phyloP scores from a whole-genome alignment of 2,113 vertebrate genomes.

The Eulacestoma nigropectus region DNA sequence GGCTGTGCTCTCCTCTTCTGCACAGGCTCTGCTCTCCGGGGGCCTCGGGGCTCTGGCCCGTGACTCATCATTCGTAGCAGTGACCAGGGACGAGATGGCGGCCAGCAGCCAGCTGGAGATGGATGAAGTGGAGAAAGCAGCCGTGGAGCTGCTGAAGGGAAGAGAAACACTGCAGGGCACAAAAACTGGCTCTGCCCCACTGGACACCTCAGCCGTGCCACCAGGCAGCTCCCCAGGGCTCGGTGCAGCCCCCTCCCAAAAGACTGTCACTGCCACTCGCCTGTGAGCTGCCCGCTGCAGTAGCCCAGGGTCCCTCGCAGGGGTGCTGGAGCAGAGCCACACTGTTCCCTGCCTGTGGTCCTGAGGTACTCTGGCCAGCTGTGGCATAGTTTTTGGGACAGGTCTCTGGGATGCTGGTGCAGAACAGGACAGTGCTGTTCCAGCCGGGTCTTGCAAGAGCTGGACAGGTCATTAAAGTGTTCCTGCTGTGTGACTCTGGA shows the following conservation, averaged over 20 bases:
- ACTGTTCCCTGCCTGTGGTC: not conserved
- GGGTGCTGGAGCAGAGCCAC: not conserved
- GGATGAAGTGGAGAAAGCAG: conserved; percentile 73
- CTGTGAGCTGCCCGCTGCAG: not conserved
- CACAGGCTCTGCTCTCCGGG: conserved; percentile 77
- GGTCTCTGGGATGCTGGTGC: not conserved
- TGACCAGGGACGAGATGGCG: conserved; percentile 75
- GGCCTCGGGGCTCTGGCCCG: conserved; percentile 72
- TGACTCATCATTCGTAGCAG: conserved; percentile 72
- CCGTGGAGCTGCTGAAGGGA: conserved; percentile 69
- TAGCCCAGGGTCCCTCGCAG: not conserved
- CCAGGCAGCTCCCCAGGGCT: not conserved
- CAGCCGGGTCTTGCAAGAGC: not conserved
- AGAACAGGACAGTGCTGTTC: not conserved
- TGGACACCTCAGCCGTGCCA: not conserved
- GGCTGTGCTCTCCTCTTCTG: not conserved
- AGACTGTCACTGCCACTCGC: not conserved
- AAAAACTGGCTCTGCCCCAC: not conserved
- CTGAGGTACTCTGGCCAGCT: not conserved
- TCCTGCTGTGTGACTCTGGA: not conserved
- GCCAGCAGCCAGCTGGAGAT: conserved; percentile 75
- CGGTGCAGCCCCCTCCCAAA: not conserved
- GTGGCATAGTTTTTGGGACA: not conserved
- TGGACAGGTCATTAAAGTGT: conserved; percentile 56
- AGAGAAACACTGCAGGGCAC: conserved; percentile 21